phyloP scores from a whole-genome alignment of 2,797 vertebrate species.

The Psittacula echo region DNA sequence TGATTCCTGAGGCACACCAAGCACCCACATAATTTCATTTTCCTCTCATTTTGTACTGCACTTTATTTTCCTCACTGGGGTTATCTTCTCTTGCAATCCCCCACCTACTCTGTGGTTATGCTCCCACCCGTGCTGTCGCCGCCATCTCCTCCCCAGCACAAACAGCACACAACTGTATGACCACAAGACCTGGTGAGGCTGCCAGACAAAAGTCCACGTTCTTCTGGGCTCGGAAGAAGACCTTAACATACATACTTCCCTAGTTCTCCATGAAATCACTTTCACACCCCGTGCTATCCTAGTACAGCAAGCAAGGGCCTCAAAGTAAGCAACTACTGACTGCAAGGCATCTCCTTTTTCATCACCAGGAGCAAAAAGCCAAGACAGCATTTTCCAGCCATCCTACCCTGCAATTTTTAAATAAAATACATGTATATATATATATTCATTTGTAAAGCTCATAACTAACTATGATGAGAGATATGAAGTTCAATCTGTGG shows the following conservation, averaged over 20 bases:
- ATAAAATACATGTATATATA: too few relatives aligned
- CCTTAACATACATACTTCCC: neutral
- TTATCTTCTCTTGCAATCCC: neutral
- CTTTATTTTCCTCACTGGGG: neutral
- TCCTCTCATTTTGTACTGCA: neutral
- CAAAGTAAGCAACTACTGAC: neutral
- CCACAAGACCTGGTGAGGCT: neutral
- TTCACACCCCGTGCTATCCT: neutral
- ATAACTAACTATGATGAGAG: neutral
- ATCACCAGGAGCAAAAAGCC: neutral
- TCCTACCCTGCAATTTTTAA: neutral
- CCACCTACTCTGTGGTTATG: neutral
- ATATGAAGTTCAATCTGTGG: neutral
- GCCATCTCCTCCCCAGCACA: neutral
- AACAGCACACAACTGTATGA: neutral
- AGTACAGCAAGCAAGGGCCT: neutral
- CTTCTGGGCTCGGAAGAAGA: neutral
- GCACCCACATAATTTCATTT: rapidly evolving
- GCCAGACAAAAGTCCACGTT: neutral
- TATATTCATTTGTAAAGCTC: neutral
- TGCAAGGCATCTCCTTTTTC: neutral
- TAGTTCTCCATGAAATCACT: neutral
- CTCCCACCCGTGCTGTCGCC: rapidly evolving
- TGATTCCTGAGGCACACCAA: neutral
- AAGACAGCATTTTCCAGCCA: neutral